Conservation (phyloP, 2,888 invertebrate species). For the Trissolcus brochymenae region DNA sequence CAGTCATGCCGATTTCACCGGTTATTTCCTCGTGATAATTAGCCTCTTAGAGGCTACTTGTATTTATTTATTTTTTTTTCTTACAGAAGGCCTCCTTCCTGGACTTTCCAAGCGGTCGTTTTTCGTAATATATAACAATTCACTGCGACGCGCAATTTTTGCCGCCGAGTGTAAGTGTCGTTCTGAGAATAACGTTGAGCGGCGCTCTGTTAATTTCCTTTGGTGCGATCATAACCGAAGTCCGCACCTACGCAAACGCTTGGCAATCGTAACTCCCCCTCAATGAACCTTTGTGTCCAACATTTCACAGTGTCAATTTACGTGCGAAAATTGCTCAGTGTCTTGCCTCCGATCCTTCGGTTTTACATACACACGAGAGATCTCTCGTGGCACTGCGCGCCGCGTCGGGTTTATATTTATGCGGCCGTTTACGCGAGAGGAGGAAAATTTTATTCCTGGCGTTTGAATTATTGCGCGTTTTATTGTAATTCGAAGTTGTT, state of each 20-base stretch:
- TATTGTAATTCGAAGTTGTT: slow-evolving; percentile 1
- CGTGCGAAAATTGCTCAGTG: slow-evolving; percentile 12
- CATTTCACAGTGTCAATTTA: slow-evolving; percentile 15
- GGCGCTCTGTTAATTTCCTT: slow-evolving; percentile 60
- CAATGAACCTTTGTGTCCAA: slow-evolving; percentile 27
- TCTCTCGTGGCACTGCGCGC: background rate
- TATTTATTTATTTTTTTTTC: slow-evolving; percentile 14
- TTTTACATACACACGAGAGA: background rate
- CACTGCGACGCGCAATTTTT: slow-evolving; percentile 52
- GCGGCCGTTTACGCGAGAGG: background rate
- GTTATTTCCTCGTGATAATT: slow-evolving; percentile 46
- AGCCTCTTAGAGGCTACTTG: slow-evolving; percentile 30
- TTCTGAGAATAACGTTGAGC: slow-evolving; percentile 59
- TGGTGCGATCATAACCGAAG: slow-evolving; percentile 31
- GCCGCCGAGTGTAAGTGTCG: slow-evolving; percentile 49
- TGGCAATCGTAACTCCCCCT: slow-evolving; percentile 9
- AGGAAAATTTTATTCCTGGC: slow-evolving; percentile 2
- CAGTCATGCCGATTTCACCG: slow-evolving; percentile 35
- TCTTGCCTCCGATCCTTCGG: slow-evolving; percentile 6
- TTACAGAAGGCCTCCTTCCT: background rate
- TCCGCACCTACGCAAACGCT: slow-evolving; percentile 18
- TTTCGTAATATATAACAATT: slow-evolving; percentile 55
- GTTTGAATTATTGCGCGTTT: background rate
- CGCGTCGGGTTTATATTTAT: background rate
- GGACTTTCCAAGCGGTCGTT: slow-evolving; percentile 35